Percentiles rank a stretch among this genome's conserved stretches.
Conservation (phyloP, 2,797 vertebrate species). For the Enteromius thamalakanensis region DNA sequence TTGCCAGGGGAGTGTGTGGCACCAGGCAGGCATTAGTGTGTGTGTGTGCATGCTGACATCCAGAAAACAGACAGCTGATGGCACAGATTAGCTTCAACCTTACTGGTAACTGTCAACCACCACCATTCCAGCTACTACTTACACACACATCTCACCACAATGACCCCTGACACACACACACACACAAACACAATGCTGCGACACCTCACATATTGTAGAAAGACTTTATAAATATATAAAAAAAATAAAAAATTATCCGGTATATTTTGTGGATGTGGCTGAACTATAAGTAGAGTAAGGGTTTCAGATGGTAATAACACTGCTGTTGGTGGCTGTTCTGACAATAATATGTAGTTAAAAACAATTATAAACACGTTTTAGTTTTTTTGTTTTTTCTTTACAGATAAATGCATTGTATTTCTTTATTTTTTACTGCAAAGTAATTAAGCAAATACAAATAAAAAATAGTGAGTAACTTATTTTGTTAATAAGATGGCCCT, state of each 20-base stretch:
- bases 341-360: background rate
- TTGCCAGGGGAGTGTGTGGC: conserved; percentile 67
- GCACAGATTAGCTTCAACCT: conserved; percentile 75
- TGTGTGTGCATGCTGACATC: conserved; percentile 67
- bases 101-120: conserved; percentile 72
- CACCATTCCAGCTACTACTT: conserved; percentile 36
- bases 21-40: conserved; percentile 26
- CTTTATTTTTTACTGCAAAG: background rate
- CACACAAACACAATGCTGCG: background rate
- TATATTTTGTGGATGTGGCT: background rate
- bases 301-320: background rate
- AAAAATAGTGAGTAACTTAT: background rate
- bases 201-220: background rate
- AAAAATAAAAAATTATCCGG: background rate
- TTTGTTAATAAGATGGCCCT: background rate
- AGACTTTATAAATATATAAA: background rate
- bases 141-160: conserved; percentile 27
- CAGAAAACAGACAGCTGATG: conserved; percentile 78
- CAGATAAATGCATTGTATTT: background rate
- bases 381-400: too few relatives aligned
- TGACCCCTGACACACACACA: conserved; percentile 19
- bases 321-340: background rate
- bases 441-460: background rate
- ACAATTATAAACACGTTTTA: too few relatives aligned
- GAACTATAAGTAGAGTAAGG: background rate